Evolutionary conservation across 2,113 vertebrate species (phyloP).

Genomic region (Scomber colias): DNA sequence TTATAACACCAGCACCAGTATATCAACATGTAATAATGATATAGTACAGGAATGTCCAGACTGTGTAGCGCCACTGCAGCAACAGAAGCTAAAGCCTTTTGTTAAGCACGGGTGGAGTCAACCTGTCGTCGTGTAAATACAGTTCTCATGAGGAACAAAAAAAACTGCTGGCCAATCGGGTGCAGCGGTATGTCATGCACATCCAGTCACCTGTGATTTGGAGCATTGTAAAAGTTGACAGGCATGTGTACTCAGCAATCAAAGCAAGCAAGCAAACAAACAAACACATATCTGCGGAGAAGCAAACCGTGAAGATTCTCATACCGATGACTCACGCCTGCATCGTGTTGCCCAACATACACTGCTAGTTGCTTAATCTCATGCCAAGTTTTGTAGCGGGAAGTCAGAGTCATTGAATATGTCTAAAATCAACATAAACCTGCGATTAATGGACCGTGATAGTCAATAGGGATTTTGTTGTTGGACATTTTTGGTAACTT

Average conservation of each 20-base stretch:
- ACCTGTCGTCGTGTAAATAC: not conserved
- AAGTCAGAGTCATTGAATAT: constrained; percentile 1
- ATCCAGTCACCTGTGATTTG: constrained; percentile 34
- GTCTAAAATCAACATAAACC: not conserved
- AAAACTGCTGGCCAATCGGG: not conserved
- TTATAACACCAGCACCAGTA: not conserved
- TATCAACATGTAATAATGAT: constrained; percentile 2
- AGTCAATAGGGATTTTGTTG: not conserved
- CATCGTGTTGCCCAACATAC: constrained; percentile 20
- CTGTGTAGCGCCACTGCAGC: not conserved
- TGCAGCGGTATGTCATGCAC: not conserved
- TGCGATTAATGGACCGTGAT: not conserved
- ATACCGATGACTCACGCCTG: constrained; percentile 39
- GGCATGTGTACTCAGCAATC: constrained; percentile 11
- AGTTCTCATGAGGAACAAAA: constrained; percentile 9
- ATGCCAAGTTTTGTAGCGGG: constrained; percentile 12
- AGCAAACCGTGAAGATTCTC: constrained; percentile 20
- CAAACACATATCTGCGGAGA: constrained; percentile 19
- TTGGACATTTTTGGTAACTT: too few species aligned
- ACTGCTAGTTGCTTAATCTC: constrained; percentile 27
- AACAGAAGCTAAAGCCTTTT: not conserved
- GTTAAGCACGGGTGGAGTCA: constrained; percentile 40
- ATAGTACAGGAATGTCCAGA: not conserved
- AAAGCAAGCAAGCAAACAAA: constrained; percentile 26
- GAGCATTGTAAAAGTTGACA: constrained; percentile 7